Evolutionary conservation across 2,113 vertebrate species (phyloP), one percentile per base, ranked within the genome.

Genomic region (Peromyscus californicus): DNA sequence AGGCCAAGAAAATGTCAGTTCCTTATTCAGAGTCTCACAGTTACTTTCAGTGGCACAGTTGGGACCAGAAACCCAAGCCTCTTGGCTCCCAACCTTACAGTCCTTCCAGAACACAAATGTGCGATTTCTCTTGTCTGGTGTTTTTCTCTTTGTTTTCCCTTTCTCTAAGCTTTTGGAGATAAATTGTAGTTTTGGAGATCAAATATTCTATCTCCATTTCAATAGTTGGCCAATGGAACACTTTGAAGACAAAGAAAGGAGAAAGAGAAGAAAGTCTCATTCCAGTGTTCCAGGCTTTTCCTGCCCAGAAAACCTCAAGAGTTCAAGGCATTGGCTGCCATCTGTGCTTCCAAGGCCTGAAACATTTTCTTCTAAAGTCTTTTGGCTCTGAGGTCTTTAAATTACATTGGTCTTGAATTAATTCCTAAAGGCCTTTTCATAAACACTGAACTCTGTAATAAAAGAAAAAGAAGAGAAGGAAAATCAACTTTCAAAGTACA

Each of bases 111-210:
- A 95, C 91, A 92, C 91, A 91, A 96, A 93, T 88, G 88, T 72
- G 95, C 45, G 85, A 11, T 96, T 96, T 97, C 29, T 94, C 78
- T 89, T 51, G 86, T 95, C 72, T 97, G 85, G 88, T 95, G 83
- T 92, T 92, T 97, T 95, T 87, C 90, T 95, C 91, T 86, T 95
- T 97, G 92, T 93, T 97, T 95, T 97, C 89, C 63, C 72, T 95
- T 91, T 61, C 36, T 93, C 76, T 92, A 83, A 95, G 79, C 29
- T 96, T 96, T 96, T 97, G 89, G 91, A 97, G 82, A 93, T 97
- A 94, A 97, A 94, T n/a, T 19, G 2, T 94, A 97, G 88, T 63
- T 95, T 96, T 67, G 59, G 39, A 92, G 39, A 93, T 96, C 80
- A 94, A 94, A 85, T 92, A 90, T 84, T 75, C 92, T 69, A 36